Conservation (phyloP, 2,797 vertebrate genomes). For the Glyptemys insculpta region DNA sequence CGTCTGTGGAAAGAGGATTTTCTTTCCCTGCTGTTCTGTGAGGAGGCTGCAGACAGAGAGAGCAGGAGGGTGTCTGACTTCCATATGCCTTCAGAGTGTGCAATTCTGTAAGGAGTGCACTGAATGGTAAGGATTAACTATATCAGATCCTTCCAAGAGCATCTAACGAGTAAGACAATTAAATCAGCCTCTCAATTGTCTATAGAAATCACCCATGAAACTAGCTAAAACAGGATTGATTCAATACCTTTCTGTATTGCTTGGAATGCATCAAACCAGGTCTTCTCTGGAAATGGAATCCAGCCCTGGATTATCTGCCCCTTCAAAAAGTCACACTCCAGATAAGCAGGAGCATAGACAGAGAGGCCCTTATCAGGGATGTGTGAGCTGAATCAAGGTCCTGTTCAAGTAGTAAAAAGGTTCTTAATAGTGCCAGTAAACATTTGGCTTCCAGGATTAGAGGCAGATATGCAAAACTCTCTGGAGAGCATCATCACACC, state of each 20-base stretch:
- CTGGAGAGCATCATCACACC: background rate
- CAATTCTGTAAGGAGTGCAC: background rate
- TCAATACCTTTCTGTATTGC: background rate
- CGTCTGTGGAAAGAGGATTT: conserved; percentile 56
- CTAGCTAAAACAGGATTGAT: conserved; percentile 35
- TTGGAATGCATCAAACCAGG: background rate
- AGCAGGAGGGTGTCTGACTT: background rate
- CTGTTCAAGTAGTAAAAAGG: fast-evolving
- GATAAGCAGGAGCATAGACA: background rate
- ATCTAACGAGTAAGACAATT: conserved; percentile 55
- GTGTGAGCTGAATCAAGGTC: background rate
- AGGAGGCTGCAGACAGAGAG: conserved; percentile 29
- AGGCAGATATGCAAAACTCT: background rate
- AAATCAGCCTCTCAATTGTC: conserved; percentile 25
- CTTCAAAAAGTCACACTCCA: background rate
- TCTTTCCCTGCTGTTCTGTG: conserved; percentile 14
- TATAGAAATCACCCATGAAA: conserved; percentile 34
- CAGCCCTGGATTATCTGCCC: background rate
- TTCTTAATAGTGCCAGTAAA: background rate
- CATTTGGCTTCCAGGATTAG: background rate
- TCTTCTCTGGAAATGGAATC: background rate
- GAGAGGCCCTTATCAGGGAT: background rate
- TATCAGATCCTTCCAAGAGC: conserved; percentile 49
- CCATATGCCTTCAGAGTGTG: background rate
- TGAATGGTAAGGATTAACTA: conserved; percentile 25